Conservation (phyloP, 2,113 vertebrate genomes). For the Labeo catla region DNA sequence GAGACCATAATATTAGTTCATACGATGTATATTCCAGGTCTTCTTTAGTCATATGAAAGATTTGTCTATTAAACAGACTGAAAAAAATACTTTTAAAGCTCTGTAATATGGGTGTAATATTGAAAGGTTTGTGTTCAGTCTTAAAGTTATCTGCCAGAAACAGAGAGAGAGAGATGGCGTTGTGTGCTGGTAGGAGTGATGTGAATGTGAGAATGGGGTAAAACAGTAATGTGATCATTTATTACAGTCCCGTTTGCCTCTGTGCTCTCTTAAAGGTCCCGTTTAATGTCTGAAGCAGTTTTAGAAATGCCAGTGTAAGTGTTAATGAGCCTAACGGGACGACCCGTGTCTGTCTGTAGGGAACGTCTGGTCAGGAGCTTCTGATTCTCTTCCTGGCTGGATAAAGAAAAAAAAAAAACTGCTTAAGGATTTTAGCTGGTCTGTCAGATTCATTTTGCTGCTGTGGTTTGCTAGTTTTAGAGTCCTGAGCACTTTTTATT, state of each 20-base stretch:
- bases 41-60: too few relatives aligned
- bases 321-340: slow-evolving; percentile 10
- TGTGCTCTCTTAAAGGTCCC: slow-evolving; percentile 3
- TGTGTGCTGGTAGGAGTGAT: not conserved
- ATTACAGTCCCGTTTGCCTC: not conserved
- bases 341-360: not conserved
- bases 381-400: not conserved
- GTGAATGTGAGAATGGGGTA: not conserved
- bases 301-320: not conserved
- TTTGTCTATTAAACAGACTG: too few relatives aligned
- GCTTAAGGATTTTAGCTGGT: not conserved
- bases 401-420: not conserved
- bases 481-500: not conserved
- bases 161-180: not conserved
- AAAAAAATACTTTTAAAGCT: too few relatives aligned
- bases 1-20: too few relatives aligned
- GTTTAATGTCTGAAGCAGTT: not conserved
- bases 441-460: too few relatives aligned
- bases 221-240: not conserved
- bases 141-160: not conserved
- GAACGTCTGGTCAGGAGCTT: not conserved
- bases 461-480: not conserved
- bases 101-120: too few relatives aligned
- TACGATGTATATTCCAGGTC: too few relatives aligned
- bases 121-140: too few relatives aligned